These are phyloP conservation scores for Rotaria sp. DNA, from an alignment of 2,888 invertebrate species.

Conservation along the genomic window DNA sequence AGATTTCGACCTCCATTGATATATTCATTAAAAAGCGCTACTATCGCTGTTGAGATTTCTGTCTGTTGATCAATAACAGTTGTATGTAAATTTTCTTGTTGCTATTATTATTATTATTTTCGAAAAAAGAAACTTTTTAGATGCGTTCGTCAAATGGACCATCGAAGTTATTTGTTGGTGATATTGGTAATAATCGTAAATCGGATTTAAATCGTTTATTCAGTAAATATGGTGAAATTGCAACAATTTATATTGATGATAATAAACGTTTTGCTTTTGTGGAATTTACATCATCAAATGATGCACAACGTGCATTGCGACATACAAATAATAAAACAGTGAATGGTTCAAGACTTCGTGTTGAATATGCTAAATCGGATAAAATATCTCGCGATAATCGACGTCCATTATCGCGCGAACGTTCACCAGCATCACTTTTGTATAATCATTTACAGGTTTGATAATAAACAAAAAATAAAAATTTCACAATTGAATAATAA, in stretches of 20 bases:
- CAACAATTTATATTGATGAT: slow-evolving; percentile 23
- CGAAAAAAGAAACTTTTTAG: neutral
- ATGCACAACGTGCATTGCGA: neutral
- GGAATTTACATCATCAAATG: neutral
- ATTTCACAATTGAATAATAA: too few species aligned
- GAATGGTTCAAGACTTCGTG: slow-evolving; percentile 13
- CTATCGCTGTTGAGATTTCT: neutral
- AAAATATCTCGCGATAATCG: neutral
- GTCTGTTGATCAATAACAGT: neutral
- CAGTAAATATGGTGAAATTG: slow-evolving; percentile 4
- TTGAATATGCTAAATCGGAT: slow-evolving; percentile 1
- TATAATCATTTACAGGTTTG: slow-evolving; percentile 23
- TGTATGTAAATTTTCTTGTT: neutral
- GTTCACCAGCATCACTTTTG: neutral
- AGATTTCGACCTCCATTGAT: neutral
- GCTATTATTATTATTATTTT: neutral
- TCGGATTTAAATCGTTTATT: neutral
- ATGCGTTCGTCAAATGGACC: slow-evolving; percentile 15
- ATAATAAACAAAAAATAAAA: too few species aligned
- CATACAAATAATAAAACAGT: slow-evolving; percentile 7
- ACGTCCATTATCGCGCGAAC: neutral
- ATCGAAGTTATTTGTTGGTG: slow-evolving; percentile 3
- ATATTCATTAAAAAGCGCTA: neutral
- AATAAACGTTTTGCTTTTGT: neutral
- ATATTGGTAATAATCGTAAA: slow-evolving; percentile 27